These are phyloP conservation scores for Austrofundulus limnaeus DNA, from an alignment of 2,113 vertebrate genomes.

Conservation along the genomic window DNA sequence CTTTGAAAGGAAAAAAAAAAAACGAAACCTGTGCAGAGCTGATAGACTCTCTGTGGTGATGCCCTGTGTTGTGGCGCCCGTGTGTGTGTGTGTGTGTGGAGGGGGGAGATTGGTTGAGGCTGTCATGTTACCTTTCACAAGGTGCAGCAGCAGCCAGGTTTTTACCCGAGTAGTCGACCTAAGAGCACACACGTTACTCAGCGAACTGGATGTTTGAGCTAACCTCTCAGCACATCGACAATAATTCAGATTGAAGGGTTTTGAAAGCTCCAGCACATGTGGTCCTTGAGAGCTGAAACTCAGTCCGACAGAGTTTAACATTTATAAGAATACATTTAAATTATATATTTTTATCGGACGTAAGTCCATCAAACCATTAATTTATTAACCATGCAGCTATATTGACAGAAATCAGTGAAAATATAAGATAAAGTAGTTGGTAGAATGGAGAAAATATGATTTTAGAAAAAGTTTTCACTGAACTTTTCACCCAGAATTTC, in stretches of 20 bases:
- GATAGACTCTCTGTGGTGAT: constrained; percentile 17
- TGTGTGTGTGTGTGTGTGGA: no score
- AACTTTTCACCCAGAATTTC: no score
- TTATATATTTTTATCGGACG: no score
- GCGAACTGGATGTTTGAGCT: constrained; percentile 21
- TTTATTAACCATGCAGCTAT: no score
- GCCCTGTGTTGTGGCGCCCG: constrained; percentile 8
- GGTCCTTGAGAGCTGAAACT: not conserved
- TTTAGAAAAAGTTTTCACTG: no score
- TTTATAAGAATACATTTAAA: no score
- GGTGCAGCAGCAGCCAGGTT: constrained; percentile 4
- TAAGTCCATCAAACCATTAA: no score
- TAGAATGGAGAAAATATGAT: no score
- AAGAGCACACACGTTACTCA: constrained; percentile 22
- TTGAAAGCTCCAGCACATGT: not conserved
- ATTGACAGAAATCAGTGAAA: no score
- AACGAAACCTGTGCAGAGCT: not conserved
- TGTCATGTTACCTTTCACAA: constrained; percentile 10
- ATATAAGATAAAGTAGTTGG: no score
- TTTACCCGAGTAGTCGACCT: constrained; percentile 7
- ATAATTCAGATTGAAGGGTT: not conserved
- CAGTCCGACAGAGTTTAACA: no score
- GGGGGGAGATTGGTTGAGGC: constrained; percentile 1
- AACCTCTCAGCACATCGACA: constrained; percentile 23
- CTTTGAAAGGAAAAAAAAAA: constrained; percentile 11